phyloP scores from a whole-genome alignment of 2,113 vertebrate genomes.

The Gadus chalcogrammus region DNA sequence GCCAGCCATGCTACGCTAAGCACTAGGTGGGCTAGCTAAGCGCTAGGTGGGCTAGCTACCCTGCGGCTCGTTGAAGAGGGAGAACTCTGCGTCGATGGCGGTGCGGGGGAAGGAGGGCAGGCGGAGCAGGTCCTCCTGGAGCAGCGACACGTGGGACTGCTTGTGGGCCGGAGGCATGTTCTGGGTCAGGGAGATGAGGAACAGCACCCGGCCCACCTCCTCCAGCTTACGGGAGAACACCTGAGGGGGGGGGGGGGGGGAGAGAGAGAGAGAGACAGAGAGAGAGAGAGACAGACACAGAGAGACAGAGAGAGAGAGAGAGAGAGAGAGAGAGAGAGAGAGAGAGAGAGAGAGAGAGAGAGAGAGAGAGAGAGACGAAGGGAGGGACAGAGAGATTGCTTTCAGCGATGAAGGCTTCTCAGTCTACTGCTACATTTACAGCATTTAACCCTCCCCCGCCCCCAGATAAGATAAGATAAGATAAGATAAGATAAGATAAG shows the following conservation, averaged over 20 bases:
- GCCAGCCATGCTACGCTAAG: neutral
- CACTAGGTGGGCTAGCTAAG: neutral
- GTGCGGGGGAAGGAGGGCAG: slow-evolving; percentile 94
- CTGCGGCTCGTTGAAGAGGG: slow-evolving; percentile 90
- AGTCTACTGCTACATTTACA: too few species aligned
- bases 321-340: too few species aligned
- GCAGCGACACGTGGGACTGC: slow-evolving; percentile 95
- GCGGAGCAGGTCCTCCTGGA: slow-evolving; percentile 95
- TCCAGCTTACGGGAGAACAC: slow-evolving; percentile 96
- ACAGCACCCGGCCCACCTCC: slow-evolving; percentile 92
- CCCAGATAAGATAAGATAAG: too few species aligned
- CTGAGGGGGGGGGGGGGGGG: slow-evolving; percentile 51
- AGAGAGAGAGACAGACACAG: too few species aligned
- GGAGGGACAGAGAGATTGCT: too few species aligned
- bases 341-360: too few species aligned
- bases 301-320: too few species aligned
- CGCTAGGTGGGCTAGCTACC: slow-evolving; percentile 63
- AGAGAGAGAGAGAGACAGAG: too few species aligned
- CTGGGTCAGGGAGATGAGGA: slow-evolving; percentile 95
- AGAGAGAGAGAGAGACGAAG: too few species aligned
- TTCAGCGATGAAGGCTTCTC: too few species aligned
- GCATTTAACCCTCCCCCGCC: too few species aligned
- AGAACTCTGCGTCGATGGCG: slow-evolving; percentile 95
- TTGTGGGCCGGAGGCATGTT: slow-evolving; percentile 93
- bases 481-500: too few species aligned